A percentile compares a stretch with the other conserved stretches of the same genome.
phyloP scores from a whole-genome alignment of 2,113 vertebrate species.

The Columba livia region DNA sequence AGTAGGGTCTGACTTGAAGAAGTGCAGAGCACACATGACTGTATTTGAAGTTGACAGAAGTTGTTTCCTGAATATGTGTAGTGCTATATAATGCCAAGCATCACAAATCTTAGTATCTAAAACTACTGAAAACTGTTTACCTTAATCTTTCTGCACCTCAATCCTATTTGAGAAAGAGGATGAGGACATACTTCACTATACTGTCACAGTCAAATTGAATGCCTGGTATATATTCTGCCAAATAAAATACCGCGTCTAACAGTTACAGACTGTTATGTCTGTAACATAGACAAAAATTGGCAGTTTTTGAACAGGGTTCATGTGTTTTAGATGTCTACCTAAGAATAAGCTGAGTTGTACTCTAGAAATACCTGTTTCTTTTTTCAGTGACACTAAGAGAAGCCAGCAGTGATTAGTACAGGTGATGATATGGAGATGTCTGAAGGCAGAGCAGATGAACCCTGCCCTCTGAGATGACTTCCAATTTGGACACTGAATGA shows the following conservation, averaged over 20 bases:
- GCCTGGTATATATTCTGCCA: neutral
- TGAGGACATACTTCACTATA: neutral
- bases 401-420: neutral
- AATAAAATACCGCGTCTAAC: neutral
- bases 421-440: neutral
- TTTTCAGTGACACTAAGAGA: neutral
- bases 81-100: neutral
- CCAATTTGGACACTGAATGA: neutral
- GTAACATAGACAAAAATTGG: neutral
- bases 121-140: neutral
- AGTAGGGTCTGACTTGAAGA: neutral
- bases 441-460: neutral
- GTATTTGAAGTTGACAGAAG: neutral
- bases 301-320: neutral
- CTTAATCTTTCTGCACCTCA: neutral
- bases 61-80: neutral
- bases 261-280: neutral
- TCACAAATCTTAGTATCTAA: neutral
- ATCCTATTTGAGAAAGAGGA: neutral
- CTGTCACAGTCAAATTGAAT: neutral
- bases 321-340: neutral
- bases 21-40: neutral
- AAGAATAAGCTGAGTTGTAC: neutral
- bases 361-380: neutral
- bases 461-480: neutral